A percentile compares a stretch with the other conserved stretches of the same genome.
phyloP scores from a whole-genome alignment of 2,888 invertebrate genomes.

The Adelphocoris suturalis region DNA sequence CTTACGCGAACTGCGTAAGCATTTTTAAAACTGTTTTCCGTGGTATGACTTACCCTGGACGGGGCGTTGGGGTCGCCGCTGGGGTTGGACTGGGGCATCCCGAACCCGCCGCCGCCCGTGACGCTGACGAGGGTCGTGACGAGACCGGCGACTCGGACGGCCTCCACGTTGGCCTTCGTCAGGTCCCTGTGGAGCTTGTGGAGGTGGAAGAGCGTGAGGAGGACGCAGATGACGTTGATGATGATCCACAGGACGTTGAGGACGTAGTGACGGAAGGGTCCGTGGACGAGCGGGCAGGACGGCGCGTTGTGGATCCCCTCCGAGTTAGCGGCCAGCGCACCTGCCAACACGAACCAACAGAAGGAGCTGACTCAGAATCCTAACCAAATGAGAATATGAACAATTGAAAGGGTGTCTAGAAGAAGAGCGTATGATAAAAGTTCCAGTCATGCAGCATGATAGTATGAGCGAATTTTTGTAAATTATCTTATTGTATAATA shows the following conservation, averaged over 20 bases:
- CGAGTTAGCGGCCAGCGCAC: conserved; percentile 89
- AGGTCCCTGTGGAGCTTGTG: conserved; percentile 88
- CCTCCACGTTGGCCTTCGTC: conserved; percentile 91
- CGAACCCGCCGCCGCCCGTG: conserved; percentile 83
- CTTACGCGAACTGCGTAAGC: too few species aligned
- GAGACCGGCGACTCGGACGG: conserved; percentile 89
- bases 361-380: too few species aligned
- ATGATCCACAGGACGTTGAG: conserved; percentile 94
- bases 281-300: conserved; percentile 91
- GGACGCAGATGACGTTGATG: conserved; percentile 91
- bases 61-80: conserved; percentile 62
- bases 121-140: conserved; percentile 91
- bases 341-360: conserved; percentile 79
- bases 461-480: too few species aligned
- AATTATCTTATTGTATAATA: too few species aligned
- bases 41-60: conserved; percentile 73
- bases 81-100: conserved; percentile 56
- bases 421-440: too few species aligned
- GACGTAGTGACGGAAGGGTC: conserved; percentile 93
- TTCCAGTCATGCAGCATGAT: too few species aligned
- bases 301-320: conserved; percentile 88
- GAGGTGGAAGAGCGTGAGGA: conserved; percentile 90
- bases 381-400: too few species aligned
- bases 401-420: too few species aligned
- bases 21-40: too few species aligned